phyloP scores from a whole-genome alignment of 2,797 vertebrate genomes.

The Halcyon chelicuti region DNA sequence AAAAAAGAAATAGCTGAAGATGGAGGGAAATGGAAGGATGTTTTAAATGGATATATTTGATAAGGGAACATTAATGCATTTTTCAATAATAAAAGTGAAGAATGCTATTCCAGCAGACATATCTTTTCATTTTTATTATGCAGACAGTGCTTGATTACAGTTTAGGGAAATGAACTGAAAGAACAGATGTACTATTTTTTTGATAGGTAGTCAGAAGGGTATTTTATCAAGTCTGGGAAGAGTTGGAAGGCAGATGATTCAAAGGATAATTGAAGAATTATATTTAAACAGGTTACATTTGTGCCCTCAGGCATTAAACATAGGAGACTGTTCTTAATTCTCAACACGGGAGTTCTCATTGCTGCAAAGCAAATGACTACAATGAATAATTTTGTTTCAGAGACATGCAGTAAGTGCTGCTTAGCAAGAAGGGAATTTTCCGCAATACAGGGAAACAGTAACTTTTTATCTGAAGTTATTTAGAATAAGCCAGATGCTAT shows the following conservation, averaged over 20 bases:
- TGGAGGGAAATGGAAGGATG: not conserved
- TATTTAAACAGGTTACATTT: conserved; percentile 59
- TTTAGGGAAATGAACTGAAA: conserved; percentile 60
- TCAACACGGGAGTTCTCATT: not conserved
- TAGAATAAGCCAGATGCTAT: not conserved
- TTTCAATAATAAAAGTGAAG: conserved; percentile 50
- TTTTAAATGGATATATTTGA: conserved; percentile 35
- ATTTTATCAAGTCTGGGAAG: not conserved
- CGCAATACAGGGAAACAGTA: not conserved
- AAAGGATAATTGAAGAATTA: conserved; percentile 53
- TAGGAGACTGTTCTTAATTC: conserved; percentile 13
- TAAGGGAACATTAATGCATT: conserved; percentile 33
- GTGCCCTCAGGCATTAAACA: conserved; percentile 15
- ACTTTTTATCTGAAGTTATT: not conserved
- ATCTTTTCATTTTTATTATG: conserved; percentile 36
- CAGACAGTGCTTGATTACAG: conserved; percentile 34
- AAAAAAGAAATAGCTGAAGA: not conserved
- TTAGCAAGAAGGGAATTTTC: conserved; percentile 7
- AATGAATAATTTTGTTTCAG: conserved; percentile 26
- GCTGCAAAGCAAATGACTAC: conserved; percentile 46
- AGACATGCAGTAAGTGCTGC: not conserved
- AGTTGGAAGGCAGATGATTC: conserved; percentile 46
- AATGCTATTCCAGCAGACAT: conserved; percentile 24
- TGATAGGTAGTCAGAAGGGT: conserved; percentile 30
- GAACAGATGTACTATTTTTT: conserved; percentile 45